Evolutionary conservation across 2,113 vertebrate species (phyloP).

Genomic region (Antechinus flavipes): DNA sequence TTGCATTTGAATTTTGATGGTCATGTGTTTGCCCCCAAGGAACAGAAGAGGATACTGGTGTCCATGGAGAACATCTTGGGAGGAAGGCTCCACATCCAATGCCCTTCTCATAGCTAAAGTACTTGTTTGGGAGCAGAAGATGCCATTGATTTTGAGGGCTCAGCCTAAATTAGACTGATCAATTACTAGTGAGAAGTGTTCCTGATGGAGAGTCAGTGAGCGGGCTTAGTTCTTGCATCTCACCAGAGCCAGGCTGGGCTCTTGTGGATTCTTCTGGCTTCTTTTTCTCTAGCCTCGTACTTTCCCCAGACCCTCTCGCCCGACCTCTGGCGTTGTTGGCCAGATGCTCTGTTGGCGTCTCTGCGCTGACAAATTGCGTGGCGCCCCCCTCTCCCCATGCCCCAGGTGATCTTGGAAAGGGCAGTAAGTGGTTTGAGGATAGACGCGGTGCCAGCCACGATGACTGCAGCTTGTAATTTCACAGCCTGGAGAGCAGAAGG

Average conservation of each 20-base stretch:
- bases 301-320: not conserved
- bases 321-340: not conserved
- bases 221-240: not conserved
- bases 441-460: not conserved
- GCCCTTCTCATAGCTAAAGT: slow-evolving; percentile 18
- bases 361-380: not conserved
- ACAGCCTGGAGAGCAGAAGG: slow-evolving; percentile 35
- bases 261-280: slow-evolving; percentile 1
- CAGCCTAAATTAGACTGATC: slow-evolving; percentile 41
- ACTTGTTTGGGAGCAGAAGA: slow-evolving; percentile 22
- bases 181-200: not conserved
- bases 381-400: not conserved
- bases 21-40: not conserved
- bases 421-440: not conserved
- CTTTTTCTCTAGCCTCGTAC: not conserved
- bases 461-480: slow-evolving; percentile 10
- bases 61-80: not conserved
- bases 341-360: not conserved
- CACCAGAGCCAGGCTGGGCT: not conserved
- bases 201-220: not conserved
- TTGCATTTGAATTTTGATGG: not conserved
- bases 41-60: slow-evolving; percentile 29
- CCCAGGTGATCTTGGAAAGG: not conserved
- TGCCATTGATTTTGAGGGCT: slow-evolving; percentile 9
- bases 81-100: slow-evolving; percentile 4